A percentile compares a stretch with the other conserved stretches of the same genome.
phyloP scores from a whole-genome alignment of 2,888 invertebrate species.

The Cephus pygmeus region DNA sequence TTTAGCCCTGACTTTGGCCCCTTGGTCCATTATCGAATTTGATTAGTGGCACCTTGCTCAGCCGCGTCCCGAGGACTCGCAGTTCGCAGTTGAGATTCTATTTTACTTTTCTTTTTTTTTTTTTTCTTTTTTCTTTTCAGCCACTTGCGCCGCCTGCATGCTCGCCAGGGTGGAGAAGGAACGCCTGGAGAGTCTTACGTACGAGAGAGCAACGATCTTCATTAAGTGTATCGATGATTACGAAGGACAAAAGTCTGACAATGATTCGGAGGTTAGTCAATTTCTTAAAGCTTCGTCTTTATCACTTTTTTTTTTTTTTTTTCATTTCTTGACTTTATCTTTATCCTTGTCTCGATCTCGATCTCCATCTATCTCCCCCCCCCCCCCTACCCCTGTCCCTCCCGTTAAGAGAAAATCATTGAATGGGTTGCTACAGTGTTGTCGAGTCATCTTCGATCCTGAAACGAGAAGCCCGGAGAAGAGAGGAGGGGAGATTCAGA shows the following conservation, averaged over 20 bases:
- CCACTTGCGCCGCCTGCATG: conserved; percentile 53
- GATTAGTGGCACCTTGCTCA: not conserved
- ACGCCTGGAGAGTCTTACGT: conserved; percentile 57
- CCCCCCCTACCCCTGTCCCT: too few relatives aligned
- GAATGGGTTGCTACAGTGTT: not conserved
- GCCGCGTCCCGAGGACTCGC: not conserved
- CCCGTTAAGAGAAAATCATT: conserved; percentile 24
- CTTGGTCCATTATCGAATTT: not conserved
- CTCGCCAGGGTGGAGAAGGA: conserved; percentile 56
- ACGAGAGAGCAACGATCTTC: conserved; percentile 60
- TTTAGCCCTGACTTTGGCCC: not conserved
- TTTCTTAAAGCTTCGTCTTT: not conserved
- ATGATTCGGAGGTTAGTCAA: conserved; percentile 43
- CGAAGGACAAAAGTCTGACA: conserved; percentile 49
- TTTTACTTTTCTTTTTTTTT: not conserved
- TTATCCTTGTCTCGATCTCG: not conserved
- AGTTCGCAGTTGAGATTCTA: not conserved
- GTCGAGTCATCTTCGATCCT: conserved; percentile 7
- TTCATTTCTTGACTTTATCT: not conserved
- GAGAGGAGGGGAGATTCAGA: conserved; percentile 25
- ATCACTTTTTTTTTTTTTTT: not conserved
- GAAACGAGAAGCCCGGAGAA: not conserved
- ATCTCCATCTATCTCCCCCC: not conserved
- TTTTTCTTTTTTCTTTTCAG: conserved; percentile 40
- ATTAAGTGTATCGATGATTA: conserved; percentile 58